phyloP scores from a whole-genome alignment of 1,140 invertebrate genomes.

The Subanguina moxae region DNA sequence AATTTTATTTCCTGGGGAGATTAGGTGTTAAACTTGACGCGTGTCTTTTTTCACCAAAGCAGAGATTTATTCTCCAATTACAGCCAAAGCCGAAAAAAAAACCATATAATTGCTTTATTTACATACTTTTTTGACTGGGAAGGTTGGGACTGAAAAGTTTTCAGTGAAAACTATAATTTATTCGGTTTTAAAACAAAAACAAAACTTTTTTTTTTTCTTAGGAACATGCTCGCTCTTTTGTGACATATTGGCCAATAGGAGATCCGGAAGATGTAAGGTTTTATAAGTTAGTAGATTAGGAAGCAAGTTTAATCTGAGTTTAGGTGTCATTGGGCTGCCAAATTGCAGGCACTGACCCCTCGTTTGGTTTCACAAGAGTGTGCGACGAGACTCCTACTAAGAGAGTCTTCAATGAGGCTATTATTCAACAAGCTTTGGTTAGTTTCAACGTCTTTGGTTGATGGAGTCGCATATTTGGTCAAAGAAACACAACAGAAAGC shows the following conservation, averaged over 20 bases:
- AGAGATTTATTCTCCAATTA: too few relatives aligned
- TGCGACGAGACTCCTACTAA: slow-evolving; percentile 30
- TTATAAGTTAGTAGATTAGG: background rate
- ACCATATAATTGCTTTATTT: background rate
- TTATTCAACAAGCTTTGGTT: slow-evolving; percentile 24
- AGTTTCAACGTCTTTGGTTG: slow-evolving; percentile 3
- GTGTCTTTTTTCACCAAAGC: background rate
- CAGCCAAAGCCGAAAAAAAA: too few relatives aligned
- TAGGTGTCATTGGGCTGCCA: slow-evolving; percentile 8
- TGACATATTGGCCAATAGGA: slow-evolving; percentile 29
- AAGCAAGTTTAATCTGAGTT: too few relatives aligned
- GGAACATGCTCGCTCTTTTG: slow-evolving; percentile 26
- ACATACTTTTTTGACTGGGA: background rate
- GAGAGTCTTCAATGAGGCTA: slow-evolving; percentile 32
- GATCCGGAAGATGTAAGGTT: slow-evolving; percentile 33
- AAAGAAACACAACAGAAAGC: too few relatives aligned
- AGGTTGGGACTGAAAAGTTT: background rate
- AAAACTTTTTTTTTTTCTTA: background rate
- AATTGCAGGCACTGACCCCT: slow-evolving; percentile 36
- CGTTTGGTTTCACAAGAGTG: slow-evolving; percentile 31
- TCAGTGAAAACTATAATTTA: background rate
- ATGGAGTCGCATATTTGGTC: too few relatives aligned
- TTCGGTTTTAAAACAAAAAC: too few relatives aligned
- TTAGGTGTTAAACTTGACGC: slow-evolving; percentile 4
- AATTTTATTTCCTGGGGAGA: slow-evolving; percentile 4